Evolutionary conservation across 2,113 vertebrate genomes (phyloP), one percentile per base, ranked within the genome.

Genomic region (Dipodomys spectabilis): DNA sequence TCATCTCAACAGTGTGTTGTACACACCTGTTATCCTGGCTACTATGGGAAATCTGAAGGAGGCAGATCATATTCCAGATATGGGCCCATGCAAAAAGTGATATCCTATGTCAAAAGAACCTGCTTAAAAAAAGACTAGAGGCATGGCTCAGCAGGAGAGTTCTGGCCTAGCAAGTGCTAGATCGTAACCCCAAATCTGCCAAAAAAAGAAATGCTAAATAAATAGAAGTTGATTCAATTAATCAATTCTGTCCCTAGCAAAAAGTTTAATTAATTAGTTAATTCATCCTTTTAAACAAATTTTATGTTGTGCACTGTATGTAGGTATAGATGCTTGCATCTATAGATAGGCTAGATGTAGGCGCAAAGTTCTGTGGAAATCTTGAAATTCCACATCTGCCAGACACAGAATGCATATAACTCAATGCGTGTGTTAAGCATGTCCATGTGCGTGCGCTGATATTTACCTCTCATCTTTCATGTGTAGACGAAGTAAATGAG

Each of bases 331-430:
- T 19, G 28, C 39, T 94, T 7, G 0, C 67, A 86, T 35, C 35
- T 35, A 35, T 35, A 35, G 35, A 45, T 12, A 45, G 49, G 13
- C 12, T 15, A 69, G 39, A 65, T 20, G 1, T 62, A 35, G 49
- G 45, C 32, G 15, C 27, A n/a, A 0, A 3, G 64, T 53, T 49
- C 53, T 82, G 25, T 65, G 45, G 32, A 77, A 68, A 30, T 75
- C 74, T 81, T 81, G 85, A 88, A 94, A 91, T 93, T 77, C 30
- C 19, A 65, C 27, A 19, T 82, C 79, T 88, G 39, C 82, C 22
- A 28, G 71, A 81, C 49, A 68, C 20, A 44, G 44, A 20, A 67
- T 60, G 18, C 81, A 25, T 82, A 8, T 62, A 72, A 81, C 67
- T 65, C 25, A 74, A 35, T 35, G 7, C 65, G 62, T 74, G n/a